Base-by-base conservation (phyloP, 2,888 invertebrate species). In the Criorhina ranunculi region DNA sequence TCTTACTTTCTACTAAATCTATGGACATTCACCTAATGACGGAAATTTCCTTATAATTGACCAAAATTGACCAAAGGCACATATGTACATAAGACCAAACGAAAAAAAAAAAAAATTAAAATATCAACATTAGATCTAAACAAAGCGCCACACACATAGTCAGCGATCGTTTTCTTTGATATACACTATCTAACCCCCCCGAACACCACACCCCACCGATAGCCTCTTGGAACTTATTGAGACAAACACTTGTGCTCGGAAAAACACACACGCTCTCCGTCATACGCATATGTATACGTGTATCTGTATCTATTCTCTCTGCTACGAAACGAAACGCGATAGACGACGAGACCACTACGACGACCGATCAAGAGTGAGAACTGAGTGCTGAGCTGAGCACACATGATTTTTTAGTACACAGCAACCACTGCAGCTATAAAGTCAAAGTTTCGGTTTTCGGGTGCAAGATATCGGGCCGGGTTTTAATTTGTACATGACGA, bases 351-450 rank as follows among this genome's bases (percentile, higher is more conserved):
- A 62, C 40, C n/a, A 49, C n/a, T 37, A 37, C n/a, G 31, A 40
- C 51, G 31, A 11, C 57, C 55, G 55, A 78, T 62, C 46, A 62
- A 60, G 77, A 76, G 59, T 51, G 40, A 55, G 55, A 46, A 35
- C 57, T 40, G 46, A 64, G 33, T 42, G 29, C 17, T 40, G 49
- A 62, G 53, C 57, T 67, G 49, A 72, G 70, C 75, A 66, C 80
- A 85, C 75, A 73, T 85, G 73, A 70, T 66, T 85, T n/a, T 83
- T 85, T 85, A 85, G 85, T 85, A 85, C 85, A 80, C 80, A 80
- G 59, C 79, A 79, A 80, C 85, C 85, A 80, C 85, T 75, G 85
- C 75, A 80, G 70, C 85, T 70, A 76, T 40, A 19, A 75, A 80
- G 85, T 80, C 70, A 59, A 60, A 35, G 44, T 51, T 80, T 67